Evolutionary conservation across 2,113 vertebrate species (phyloP).

Genomic region (Apodemus speciosus): DNA sequence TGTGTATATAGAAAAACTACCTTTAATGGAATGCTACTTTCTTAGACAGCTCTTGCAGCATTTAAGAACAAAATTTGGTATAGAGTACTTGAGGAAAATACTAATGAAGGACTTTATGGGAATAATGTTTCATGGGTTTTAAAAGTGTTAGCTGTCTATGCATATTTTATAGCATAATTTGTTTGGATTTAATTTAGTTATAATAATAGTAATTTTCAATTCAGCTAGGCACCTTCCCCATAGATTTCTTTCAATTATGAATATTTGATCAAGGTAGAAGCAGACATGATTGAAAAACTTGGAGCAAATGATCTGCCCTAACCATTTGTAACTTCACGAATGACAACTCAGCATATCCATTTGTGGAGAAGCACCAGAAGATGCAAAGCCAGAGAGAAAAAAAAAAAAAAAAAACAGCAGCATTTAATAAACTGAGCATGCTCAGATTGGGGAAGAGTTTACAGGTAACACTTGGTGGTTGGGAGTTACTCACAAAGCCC

Average conservation of each 20-base stretch:
- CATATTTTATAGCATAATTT: conserved; percentile 59
- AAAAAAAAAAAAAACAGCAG: neutral
- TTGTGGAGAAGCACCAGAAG: neutral
- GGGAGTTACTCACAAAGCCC: neutral
- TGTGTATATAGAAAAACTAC: conserved; percentile 38
- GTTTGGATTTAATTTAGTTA: conserved; percentile 49
- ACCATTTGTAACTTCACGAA: conserved; percentile 23
- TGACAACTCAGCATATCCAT: neutral
- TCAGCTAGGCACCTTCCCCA: conserved; percentile 13
- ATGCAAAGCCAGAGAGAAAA: neutral
- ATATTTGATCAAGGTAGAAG: conserved; percentile 38
- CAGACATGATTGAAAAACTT: conserved; percentile 51
- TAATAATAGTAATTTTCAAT: conserved; percentile 61
- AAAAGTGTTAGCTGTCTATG: conserved; percentile 47
- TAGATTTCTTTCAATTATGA: conserved; percentile 59
- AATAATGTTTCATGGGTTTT: conserved; percentile 27
- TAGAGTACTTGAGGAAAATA: conserved; percentile 38
- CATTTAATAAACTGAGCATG: neutral
- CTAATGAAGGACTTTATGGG: conserved; percentile 17
- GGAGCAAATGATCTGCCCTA: neutral
- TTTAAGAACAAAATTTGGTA: conserved; percentile 35
- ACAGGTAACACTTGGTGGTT: neutral
- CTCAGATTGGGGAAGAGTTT: neutral
- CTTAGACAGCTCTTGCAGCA: neutral
- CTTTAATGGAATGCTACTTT: neutral